phyloP scores from a whole-genome alignment of 2,797 vertebrate genomes.

The Neopelma chrysocephalum region DNA sequence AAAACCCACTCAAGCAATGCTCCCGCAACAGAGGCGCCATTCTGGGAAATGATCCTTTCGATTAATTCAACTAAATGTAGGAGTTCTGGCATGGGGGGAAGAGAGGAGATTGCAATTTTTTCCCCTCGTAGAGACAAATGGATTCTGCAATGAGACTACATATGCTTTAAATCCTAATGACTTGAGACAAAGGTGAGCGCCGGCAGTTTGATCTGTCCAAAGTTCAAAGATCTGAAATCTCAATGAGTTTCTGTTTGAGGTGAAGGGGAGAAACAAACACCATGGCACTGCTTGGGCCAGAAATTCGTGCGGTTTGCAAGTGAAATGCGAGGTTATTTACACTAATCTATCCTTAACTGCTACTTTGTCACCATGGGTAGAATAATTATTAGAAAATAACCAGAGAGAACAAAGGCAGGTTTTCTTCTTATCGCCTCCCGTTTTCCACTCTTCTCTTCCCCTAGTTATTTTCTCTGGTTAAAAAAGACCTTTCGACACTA shows the following conservation, averaged over 20 bases:
- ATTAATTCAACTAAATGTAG: not conserved
- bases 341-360: slow-evolving; percentile 60
- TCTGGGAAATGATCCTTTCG: not conserved
- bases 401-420: slow-evolving; percentile 48
- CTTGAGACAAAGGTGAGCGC: slow-evolving; percentile 56
- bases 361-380: slow-evolving; percentile 43
- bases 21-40: not conserved
- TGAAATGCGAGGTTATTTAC: slow-evolving; percentile 34
- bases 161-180: slow-evolving; percentile 8
- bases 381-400: slow-evolving; percentile 65
- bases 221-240: slow-evolving; percentile 76
- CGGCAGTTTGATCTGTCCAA: slow-evolving; percentile 71
- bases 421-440: not conserved
- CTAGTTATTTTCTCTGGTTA: not conserved
- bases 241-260: slow-evolving; percentile 61
- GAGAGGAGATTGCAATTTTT: not conserved
- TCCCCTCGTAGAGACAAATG: not conserved
- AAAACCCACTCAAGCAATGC: not conserved
- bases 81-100: not conserved
- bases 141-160: not conserved
- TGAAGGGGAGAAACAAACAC: slow-evolving; percentile 61
- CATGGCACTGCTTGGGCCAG: not conserved
- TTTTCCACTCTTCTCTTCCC: slow-evolving; percentile 9
- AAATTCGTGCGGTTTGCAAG: slow-evolving; percentile 29
- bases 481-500: not conserved